These are phyloP conservation scores for Habroteleia sp. DNA, from an alignment of 2,888 invertebrate genomes.

Conservation along the genomic window DNA sequence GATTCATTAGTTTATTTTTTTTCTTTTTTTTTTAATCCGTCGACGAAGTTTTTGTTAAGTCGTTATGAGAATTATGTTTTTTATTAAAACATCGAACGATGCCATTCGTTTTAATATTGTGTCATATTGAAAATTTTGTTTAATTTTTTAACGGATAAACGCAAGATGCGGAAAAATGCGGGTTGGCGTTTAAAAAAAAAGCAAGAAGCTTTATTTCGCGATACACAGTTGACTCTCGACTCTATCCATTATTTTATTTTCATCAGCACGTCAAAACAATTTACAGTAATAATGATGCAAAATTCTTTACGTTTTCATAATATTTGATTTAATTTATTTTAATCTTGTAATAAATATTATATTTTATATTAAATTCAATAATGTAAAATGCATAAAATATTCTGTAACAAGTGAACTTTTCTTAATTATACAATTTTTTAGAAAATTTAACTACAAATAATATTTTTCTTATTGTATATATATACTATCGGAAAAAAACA, in stretches of 20 bases:
- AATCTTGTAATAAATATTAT: too few relatives aligned
- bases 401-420: too few relatives aligned
- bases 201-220: too few relatives aligned
- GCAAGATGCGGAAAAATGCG: constrained; percentile 20
- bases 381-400: too few relatives aligned
- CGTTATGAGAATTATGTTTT: constrained; percentile 1
- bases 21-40: constrained; percentile 11
- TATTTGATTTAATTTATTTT: constrained; percentile 49
- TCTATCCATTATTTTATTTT: too few relatives aligned
- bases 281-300: constrained; percentile 3
- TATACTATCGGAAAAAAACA: too few relatives aligned
- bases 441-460: too few relatives aligned
- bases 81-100: constrained; percentile 13
- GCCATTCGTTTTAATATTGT: not conserved
- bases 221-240: too few relatives aligned
- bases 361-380: too few relatives aligned
- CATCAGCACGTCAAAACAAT: constrained; percentile 4
- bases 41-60: not conserved
- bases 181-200: not conserved
- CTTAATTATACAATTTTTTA: too few relatives aligned
- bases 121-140: constrained; percentile 6
- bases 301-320: not conserved
- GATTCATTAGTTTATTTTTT: constrained; percentile 47
- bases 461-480: too few relatives aligned
- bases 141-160: too few relatives aligned